A percentile compares a stretch with the other conserved stretches of the same genome.
These are phyloP conservation scores for Sinotaia quadrata DNA, from an alignment of 2,888 invertebrate species.

Conservation along the genomic window DNA sequence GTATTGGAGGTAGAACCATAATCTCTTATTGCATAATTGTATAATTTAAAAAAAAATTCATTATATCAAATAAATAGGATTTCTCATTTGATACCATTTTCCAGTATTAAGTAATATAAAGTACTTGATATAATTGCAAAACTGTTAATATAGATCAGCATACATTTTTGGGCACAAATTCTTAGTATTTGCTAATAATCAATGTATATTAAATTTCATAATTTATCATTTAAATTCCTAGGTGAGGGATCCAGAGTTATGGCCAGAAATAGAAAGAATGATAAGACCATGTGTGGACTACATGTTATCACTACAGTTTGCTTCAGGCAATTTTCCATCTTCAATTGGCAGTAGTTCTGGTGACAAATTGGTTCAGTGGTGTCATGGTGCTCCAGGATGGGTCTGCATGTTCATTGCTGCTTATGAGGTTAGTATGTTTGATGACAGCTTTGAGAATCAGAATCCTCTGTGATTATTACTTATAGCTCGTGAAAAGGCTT, in stretches of 20 bases:
- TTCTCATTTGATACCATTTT: too few species aligned
- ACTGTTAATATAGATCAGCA: too few species aligned
- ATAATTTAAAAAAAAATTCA: too few species aligned
- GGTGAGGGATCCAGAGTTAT: conserved; percentile 47
- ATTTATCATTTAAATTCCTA: conserved; percentile 28
- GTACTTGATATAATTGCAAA: too few species aligned
- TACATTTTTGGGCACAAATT: too few species aligned
- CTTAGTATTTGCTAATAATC: background rate
- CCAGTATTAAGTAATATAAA: too few species aligned
- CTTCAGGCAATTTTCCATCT: conserved; percentile 80
- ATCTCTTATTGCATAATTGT: too few species aligned
- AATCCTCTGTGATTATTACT: too few species aligned
- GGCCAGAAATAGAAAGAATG: conserved; percentile 26
- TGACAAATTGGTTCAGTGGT: conserved; percentile 91
- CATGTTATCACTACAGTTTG: conserved; percentile 69
- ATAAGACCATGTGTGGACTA: conserved; percentile 72
- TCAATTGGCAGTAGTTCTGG: conserved; percentile 78
- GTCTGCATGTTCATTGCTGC: conserved; percentile 77
- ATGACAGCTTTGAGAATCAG: background rate
- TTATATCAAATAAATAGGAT: too few species aligned
- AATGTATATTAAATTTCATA: background rate
- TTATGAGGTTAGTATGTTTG: conserved; percentile 54
- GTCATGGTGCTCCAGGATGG: conserved; percentile 93
- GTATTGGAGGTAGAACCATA: too few species aligned
- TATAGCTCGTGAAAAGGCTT: too few species aligned